A percentile compares a stretch with the other conserved stretches of the same genome.
Evolutionary conservation across 2,113 vertebrate species (phyloP).

Genomic region (Caranx melampygus): DNA sequence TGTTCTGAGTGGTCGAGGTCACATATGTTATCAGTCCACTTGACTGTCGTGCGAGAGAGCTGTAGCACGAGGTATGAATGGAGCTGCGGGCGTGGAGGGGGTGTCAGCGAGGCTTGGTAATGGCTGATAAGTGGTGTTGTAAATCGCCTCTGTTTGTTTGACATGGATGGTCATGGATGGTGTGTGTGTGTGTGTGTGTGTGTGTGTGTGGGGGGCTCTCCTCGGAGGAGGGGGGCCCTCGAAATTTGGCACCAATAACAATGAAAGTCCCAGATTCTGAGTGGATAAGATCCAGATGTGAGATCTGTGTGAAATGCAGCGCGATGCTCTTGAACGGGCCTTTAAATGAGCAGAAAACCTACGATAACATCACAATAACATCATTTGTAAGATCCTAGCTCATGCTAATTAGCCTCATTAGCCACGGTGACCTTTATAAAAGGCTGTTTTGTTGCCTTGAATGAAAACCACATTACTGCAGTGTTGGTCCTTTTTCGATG

Average conservation of each 20-base stretch:
- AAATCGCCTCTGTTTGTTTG: not conserved
- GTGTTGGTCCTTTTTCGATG: no score
- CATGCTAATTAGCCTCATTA: conserved; percentile 52
- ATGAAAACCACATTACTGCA: conserved; percentile 28
- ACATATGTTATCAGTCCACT: not conserved
- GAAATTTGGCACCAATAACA: no score
- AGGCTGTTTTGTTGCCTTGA: conserved; percentile 32
- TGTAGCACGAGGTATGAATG: not conserved
- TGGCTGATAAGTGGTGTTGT: not conserved
- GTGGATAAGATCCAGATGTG: no score
- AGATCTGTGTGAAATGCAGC: no score
- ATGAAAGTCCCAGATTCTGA: no score
- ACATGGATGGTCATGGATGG: not conserved
- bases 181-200: not conserved
- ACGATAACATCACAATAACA: not conserved
- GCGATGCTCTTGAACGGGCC: no score
- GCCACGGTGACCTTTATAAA: conserved; percentile 45
- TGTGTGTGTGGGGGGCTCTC: not conserved
- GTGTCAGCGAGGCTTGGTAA: not conserved
- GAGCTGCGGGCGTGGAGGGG: not conserved
- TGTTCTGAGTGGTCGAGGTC: not conserved
- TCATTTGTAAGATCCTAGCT: conserved; percentile 14
- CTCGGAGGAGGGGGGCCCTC: not conserved
- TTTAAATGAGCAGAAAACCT: no score
- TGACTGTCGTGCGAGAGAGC: not conserved